These are phyloP conservation scores for Drosophila serrata DNA, from an alignment of 1,140 invertebrate species.

Conservation along the genomic window DNA sequence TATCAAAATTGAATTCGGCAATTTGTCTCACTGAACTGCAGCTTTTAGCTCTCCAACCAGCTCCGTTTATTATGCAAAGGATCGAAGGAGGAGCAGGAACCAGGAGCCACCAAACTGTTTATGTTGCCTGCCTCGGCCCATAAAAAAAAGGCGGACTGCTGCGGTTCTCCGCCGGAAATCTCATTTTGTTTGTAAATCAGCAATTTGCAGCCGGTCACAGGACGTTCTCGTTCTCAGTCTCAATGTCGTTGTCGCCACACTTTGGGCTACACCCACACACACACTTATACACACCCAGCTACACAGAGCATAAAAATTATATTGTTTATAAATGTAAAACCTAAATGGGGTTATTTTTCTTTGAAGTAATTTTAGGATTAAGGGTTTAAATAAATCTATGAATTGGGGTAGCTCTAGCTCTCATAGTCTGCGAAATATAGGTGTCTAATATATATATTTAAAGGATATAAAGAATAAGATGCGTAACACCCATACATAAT, in stretches of 20 bases:
- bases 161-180: conserved; percentile 65
- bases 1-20: conserved; percentile 81
- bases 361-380: too few relatives aligned
- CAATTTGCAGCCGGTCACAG: conserved; percentile 75
- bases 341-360: background rate
- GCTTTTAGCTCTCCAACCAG: conserved; percentile 5
- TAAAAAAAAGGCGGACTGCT: conserved; percentile 61
- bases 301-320: conserved; percentile 12
- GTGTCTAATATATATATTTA: background rate
- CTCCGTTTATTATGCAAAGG: conserved; percentile 73
- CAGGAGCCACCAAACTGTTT: conserved; percentile 54
- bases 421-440: background rate
- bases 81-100: conserved; percentile 2
- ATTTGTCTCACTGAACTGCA: conserved; percentile 70
- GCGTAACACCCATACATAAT: background rate
- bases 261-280: conserved; percentile 16
- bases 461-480: background rate
- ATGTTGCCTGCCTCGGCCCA: conserved; percentile 51
- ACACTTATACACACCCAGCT: background rate
- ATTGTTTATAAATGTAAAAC: background rate
- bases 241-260: conserved; percentile 58
- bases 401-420: background rate
- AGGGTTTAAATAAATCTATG: too few relatives aligned
- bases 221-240: conserved; percentile 54
- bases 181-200: conserved; percentile 84